These are phyloP conservation scores for Proterorhinus semilunaris DNA, from an alignment of 2,113 vertebrate species.

Conservation along the genomic window DNA sequence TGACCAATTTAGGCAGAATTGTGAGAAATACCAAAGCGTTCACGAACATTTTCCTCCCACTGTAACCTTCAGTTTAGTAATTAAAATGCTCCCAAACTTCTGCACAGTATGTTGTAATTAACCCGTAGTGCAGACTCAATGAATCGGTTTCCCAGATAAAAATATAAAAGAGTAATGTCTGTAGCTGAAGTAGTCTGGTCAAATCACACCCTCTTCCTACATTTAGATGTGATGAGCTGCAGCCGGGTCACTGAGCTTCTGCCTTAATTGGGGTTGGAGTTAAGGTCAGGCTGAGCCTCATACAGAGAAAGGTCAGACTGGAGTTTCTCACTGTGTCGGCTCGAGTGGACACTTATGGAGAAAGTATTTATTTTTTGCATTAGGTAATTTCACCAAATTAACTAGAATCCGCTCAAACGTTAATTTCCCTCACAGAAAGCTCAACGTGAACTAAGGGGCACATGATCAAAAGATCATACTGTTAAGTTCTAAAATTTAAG, in stretches of 20 bases:
- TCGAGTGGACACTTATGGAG: neutral
- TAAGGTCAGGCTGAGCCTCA: constrained; percentile 32
- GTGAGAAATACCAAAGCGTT: no score
- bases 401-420: neutral
- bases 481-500: neutral
- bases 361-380: neutral
- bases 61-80: no score
- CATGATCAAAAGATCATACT: neutral
- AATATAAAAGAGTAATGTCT: constrained; percentile 22
- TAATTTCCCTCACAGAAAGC: neutral
- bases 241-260: neutral
- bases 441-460: neutral
- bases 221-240: constrained; percentile 15
- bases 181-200: constrained; percentile 18
- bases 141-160: neutral
- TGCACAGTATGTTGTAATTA: no score
- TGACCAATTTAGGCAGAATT: no score
- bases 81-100: no score
- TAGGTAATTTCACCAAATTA: neutral
- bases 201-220: constrained; percentile 24
- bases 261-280: constrained; percentile 41
- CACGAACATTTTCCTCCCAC: no score
- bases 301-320: constrained; percentile 20
- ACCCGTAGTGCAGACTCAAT: neutral
- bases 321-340: constrained; percentile 27